Evolutionary conservation across 1,140 invertebrate species (phyloP).

Genomic region (Formica selysi): DNA sequence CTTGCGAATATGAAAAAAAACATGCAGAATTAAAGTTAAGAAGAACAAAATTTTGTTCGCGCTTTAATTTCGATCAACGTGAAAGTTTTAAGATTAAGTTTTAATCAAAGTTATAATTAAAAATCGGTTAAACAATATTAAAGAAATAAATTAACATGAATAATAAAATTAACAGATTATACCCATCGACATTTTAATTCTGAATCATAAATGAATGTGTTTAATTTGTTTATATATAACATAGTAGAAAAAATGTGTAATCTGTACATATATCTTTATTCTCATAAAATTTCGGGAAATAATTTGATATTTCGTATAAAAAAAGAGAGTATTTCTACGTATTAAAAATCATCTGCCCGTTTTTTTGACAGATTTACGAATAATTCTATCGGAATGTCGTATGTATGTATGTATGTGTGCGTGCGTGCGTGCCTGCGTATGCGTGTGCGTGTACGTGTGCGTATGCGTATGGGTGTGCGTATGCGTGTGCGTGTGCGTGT

Average conservation of each 20-base stretch:
- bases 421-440: no score
- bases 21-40: neutral
- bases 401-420: no score
- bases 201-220: neutral
- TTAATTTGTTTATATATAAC: neutral
- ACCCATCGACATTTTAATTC: no score
- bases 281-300: neutral
- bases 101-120: neutral
- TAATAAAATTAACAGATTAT: neutral
- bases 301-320: neutral
- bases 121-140: neutral
- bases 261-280: neutral
- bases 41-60: neutral
- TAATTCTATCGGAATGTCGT: neutral
- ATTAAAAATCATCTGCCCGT: neutral
- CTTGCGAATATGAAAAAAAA: neutral
- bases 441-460: no score
- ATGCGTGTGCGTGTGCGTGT: no score
- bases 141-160: no score
- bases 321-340: neutral
- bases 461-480: no score
- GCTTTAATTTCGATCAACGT: no score
- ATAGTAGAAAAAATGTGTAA: neutral
- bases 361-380: neutral
- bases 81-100: no score